phyloP scores from a whole-genome alignment of 2,113 vertebrate genomes.

The Plecotus auritus region DNA sequence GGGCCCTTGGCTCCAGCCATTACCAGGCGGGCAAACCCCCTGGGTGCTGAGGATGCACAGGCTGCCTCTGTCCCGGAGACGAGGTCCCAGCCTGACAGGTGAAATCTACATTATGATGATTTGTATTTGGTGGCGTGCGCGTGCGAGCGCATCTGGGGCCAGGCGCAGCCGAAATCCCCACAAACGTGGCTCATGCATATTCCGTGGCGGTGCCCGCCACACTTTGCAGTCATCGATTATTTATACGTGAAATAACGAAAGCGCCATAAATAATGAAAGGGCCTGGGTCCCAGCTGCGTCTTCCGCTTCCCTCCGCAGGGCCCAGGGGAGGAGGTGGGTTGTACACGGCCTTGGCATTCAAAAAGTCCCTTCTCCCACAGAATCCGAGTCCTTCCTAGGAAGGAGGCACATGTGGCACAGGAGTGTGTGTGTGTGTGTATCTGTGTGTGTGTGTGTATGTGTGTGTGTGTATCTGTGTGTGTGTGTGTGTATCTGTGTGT shows the following conservation, averaged over 20 bases:
- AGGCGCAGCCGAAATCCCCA: slow-evolving; percentile 58
- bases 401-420: background rate
- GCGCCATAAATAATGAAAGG: slow-evolving; percentile 83
- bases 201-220: slow-evolving; percentile 68
- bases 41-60: background rate
- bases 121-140: slow-evolving; percentile 53
- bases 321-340: slow-evolving; percentile 12
- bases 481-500: too few species aligned
- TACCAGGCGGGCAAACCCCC: accelerated
- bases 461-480: too few species aligned
- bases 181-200: slow-evolving; percentile 81
- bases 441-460: too few species aligned
- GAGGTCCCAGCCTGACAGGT: slow-evolving; percentile 45
- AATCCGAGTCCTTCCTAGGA: background rate
- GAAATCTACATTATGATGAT: slow-evolving; percentile 62
- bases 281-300: slow-evolving; percentile 59
- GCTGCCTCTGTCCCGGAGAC: background rate
- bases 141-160: slow-evolving; percentile 34
- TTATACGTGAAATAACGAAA: slow-evolving; percentile 81
- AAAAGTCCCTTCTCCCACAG: background rate
- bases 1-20: background rate
- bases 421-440: background rate
- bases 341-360: background rate
- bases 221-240: slow-evolving; percentile 83
- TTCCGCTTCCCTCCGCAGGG: slow-evolving; percentile 31